phyloP scores from a whole-genome alignment of 2,113 vertebrate genomes.

The Bubo bubo region DNA sequence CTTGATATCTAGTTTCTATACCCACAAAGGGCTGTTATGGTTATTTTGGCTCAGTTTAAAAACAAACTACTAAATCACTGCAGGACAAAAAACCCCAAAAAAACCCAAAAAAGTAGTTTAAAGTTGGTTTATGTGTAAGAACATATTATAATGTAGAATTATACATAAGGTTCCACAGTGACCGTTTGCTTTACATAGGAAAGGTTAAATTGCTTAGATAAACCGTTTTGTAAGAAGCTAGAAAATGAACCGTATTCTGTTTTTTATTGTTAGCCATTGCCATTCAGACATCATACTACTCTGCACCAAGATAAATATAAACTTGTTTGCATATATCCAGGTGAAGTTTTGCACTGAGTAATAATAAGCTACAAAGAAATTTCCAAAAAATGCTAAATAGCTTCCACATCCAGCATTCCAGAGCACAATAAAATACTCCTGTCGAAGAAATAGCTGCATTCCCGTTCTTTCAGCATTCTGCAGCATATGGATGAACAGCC shows the following conservation, averaged over 20 bases:
- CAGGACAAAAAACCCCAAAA: not conserved
- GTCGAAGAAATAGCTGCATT: not conserved
- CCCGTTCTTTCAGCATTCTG: not conserved
- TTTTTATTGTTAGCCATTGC: not conserved
- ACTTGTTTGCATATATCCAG: not conserved
- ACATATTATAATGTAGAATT: not conserved
- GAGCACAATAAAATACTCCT: not conserved
- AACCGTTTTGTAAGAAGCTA: not conserved
- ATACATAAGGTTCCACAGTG: not conserved
- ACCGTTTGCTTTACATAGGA: not conserved
- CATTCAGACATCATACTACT: not conserved
- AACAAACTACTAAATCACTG: not conserved
- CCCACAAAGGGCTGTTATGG: not conserved
- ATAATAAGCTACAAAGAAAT: not conserved
- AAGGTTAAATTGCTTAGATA: not conserved
- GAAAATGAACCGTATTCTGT: not conserved
- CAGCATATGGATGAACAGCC: conserved; percentile 45
- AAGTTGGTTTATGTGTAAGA: not conserved
- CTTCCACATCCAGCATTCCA: not conserved
- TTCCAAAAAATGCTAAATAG: not conserved
- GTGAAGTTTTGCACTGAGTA: not conserved
- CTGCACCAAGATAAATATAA: not conserved
- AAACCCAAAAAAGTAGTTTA: not conserved
- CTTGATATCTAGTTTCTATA: not conserved
- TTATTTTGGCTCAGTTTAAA: not conserved